Evolutionary conservation across 92 coral and sea anemone genomes (phyloP), one percentile per base, ranked within the genome.

Genomic region (Actinernus sp.): DNA sequence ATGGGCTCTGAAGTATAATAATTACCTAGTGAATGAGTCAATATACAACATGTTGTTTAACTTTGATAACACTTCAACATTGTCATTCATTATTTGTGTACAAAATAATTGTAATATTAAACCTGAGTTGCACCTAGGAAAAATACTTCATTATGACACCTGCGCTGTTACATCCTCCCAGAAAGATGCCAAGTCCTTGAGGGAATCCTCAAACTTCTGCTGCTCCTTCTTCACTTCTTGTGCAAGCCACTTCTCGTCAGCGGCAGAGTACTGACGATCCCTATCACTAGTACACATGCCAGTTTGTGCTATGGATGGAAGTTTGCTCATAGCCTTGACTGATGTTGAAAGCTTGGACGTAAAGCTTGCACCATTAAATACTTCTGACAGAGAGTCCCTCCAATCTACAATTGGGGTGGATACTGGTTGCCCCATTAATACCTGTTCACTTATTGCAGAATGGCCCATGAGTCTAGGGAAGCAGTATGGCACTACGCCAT

Each of bases 401-500:
- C 83, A 80, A 45, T 71, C 71, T 32, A 61, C 51, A 21, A 71
- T 70, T 7, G 89, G 81, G 1, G 64, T 20, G 0, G 92, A 82
- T n/a, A 90, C 66, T 29, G 87, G 70, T 61, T 81, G 88, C 20
- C 99, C 99, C 82, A 95, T 84, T 14, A 95, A 75, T 16, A 95
- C 67, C 22, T 91, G 91, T 54, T 95, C 97, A 73, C 93, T 86
- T 18, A 83, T 75, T 3, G 84, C 71, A 2, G 92, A 61, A 65
- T 91, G 95, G 36, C 97, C 91, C 82, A 81, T 73, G 43, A 91
- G 75, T 53, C 97, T 85, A 16, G 99, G 89, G 50, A 95, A 88
- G 24, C 92, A 84, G 47, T 95, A 95, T 1, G 93, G 88, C 16
- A 87, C 79, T 7, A 71, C 73, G 12, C 91, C 91, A 67, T 88